These are phyloP conservation scores for Alca torda DNA, from an alignment of 2,797 vertebrate genomes.

Conservation along the genomic window DNA sequence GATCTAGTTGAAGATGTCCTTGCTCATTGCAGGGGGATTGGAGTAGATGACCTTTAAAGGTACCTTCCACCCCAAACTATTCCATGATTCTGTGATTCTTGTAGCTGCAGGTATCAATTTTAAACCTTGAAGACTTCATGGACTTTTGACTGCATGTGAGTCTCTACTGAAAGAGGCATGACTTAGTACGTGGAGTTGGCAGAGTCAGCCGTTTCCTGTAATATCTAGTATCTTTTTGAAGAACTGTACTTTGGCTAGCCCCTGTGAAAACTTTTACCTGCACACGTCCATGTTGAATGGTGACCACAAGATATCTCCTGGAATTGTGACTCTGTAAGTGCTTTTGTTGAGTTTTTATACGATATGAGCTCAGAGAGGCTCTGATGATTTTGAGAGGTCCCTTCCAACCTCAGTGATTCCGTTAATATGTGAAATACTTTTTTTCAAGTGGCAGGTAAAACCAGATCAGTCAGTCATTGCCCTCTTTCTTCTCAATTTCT, in stretches of 20 bases:
- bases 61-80: not conserved
- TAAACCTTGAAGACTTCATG: not conserved
- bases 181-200: not conserved
- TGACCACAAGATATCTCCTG: not conserved
- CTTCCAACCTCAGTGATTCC: not conserved
- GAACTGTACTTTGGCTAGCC: not conserved
- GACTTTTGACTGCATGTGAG: not conserved
- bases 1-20: not conserved
- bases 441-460: not conserved
- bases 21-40: not conserved
- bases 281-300: not conserved
- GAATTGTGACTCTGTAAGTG: rapidly evolving
- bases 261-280: not conserved
- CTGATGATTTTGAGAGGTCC: not conserved
- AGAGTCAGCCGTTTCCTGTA: not conserved
- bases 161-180: not conserved
- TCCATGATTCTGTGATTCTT: not conserved
- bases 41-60: not conserved
- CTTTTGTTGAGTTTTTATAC: not conserved
- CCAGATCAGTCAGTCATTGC: not conserved
- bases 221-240: not conserved
- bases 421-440: not conserved
- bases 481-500: not conserved
- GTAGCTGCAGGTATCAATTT: not conserved
- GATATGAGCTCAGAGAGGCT: not conserved